Evolutionary conservation across 1,140 invertebrate genomes (phyloP).

Genomic region (Melitaea cinxia): DNA sequence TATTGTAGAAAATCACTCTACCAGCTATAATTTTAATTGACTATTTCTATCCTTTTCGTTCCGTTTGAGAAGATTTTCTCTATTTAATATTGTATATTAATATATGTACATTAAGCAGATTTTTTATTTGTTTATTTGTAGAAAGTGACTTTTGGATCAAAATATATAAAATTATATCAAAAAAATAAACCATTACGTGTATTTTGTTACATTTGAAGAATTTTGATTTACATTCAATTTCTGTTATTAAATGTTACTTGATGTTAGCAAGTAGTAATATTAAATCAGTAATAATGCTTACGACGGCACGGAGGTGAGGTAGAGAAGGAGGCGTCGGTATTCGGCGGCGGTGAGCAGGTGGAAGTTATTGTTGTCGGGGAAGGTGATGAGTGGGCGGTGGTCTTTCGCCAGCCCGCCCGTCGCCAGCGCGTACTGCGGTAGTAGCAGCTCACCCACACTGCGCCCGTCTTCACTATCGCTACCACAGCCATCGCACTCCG

Average conservation of each 20-base stretch:
- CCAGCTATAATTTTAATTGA: constrained; percentile 9
- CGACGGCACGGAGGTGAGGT: constrained; percentile 97
- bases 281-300: constrained; percentile 80
- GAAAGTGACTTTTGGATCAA: too few relatives aligned
- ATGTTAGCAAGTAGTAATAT: background rate
- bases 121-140: too few relatives aligned
- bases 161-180: too few relatives aligned
- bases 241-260: too few relatives aligned
- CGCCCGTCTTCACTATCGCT: constrained; percentile 69
- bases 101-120: too few relatives aligned
- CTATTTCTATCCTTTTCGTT: constrained; percentile 22
- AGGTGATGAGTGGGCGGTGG: constrained; percentile 95
- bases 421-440: constrained; percentile 93
- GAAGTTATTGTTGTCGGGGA: constrained; percentile 95
- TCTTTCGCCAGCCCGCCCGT: constrained; percentile 95
- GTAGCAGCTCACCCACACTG: constrained; percentile 90
- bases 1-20: constrained; percentile 1
- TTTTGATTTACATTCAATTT: too few relatives aligned
- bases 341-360: constrained; percentile 91
- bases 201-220: too few relatives aligned
- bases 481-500: constrained; percentile 77
- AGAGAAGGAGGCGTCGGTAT: constrained; percentile 95
- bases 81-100: background rate
- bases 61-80: constrained; percentile 4
- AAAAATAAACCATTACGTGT: too few relatives aligned